Base-by-base conservation (phyloP, 2,888 invertebrate species). In the Drosophila macrospina region DNA sequence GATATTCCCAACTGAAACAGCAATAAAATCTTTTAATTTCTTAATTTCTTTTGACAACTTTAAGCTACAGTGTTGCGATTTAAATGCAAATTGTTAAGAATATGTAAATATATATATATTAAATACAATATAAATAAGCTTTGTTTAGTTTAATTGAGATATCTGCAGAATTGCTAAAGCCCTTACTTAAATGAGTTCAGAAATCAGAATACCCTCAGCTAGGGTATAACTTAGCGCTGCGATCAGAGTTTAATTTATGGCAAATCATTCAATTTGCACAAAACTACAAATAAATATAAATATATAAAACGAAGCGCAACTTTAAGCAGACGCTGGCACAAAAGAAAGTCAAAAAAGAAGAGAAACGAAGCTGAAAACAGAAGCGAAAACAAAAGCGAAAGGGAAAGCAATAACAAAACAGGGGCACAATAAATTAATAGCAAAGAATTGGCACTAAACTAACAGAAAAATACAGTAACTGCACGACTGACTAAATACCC, bases 241-340 rank as follows among this genome's bases (percentile, higher is more conserved):
- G 55, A 68, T 54, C 60, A 44, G 36, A 45, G 37, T 39, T 48
- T 59, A 68, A 77, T 64, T 68, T 73, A 75, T 80, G 62, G 48
- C 48, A 60, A 67, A 64, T 69, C 51, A 42, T 44, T 57, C 15
- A 57, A 67, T 47, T 45, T 41, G 34, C 39, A 70, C 66, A 48
- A 52, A 61, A 52, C 20, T 30, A 15, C n/a, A n/a, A n/a, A n/a
- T n/a, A 51, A 42, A 48, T 52, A n/a, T n/a, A n/a, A 16, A 50
- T 55, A 52, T 55, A 55, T 37, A 61, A 54, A 56, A 41, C 16
- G 30, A 37, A 32, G 30, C 8, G 41, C 26, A 72, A 65, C 60
- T 73, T 82, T 59, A 59, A 69, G 87, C 87, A 42, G 67, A 78
- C 73, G 67, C 68, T 54, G 70, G 76, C 80, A 80, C 16, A 69